These are phyloP conservation scores for Drosophila pegasa DNA, from an alignment of 2,888 invertebrate species.

Conservation along the genomic window DNA sequence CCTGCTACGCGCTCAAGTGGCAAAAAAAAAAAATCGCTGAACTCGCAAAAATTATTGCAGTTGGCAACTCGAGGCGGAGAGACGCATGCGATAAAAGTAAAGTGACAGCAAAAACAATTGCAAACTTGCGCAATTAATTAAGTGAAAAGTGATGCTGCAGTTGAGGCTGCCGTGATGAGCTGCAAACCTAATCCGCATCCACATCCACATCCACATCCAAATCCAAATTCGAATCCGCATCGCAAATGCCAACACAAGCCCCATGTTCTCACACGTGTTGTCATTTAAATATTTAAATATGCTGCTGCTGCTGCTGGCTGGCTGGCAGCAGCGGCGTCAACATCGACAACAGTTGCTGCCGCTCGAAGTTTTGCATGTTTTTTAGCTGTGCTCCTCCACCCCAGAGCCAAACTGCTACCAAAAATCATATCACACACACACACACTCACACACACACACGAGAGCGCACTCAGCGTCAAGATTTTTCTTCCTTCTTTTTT, in stretches of 20 bases:
- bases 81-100: slow-evolving; percentile 74
- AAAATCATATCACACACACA: slow-evolving; percentile 49
- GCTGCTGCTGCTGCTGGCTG: too few species aligned
- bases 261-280: slow-evolving; percentile 76
- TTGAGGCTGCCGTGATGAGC: slow-evolving; percentile 53
- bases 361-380: slow-evolving; percentile 73
- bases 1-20: slow-evolving; percentile 73
- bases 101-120: slow-evolving; percentile 77
- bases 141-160: slow-evolving; percentile 67
- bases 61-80: slow-evolving; percentile 75
- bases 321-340: too few species aligned
- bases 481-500: slow-evolving; percentile 26
- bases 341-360: slow-evolving; percentile 53
- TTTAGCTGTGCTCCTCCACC: slow-evolving; percentile 58
- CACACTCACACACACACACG: slow-evolving; percentile 24
- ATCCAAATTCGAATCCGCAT: slow-evolving; percentile 17
- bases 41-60: slow-evolving; percentile 79
- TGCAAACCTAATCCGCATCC: slow-evolving; percentile 29
- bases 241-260: slow-evolving; percentile 33
- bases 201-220: slow-evolving; percentile 17
- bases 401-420: slow-evolving; percentile 69
- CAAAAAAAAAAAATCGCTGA: slow-evolving; percentile 79
- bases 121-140: slow-evolving; percentile 78
- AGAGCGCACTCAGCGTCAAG: slow-evolving; percentile 35
- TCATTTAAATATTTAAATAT: slow-evolving; percentile 76